Percentiles rank a stretch among this genome's conserved stretches.
Evolutionary conservation across 2,113 vertebrate species (phyloP).

Genomic region (Tyto alba): DNA sequence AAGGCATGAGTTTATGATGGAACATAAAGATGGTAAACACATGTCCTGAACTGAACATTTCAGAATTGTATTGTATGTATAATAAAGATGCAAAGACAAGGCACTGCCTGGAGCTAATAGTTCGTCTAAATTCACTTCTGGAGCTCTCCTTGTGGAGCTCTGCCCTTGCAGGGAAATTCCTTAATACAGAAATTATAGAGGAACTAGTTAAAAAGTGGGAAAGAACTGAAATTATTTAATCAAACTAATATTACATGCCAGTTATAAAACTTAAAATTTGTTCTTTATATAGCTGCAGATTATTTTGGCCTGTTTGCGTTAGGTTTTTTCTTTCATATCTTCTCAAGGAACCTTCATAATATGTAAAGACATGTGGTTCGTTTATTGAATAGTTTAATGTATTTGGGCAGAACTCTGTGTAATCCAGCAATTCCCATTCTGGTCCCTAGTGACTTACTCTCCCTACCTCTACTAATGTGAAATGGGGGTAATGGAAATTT

Average conservation of each 20-base stretch:
- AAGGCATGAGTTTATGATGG: background rate
- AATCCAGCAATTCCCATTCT: background rate
- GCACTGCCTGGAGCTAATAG: background rate
- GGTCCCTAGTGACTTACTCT: background rate
- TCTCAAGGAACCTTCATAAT: background rate
- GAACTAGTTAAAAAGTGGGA: background rate
- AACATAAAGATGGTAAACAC: conserved; percentile 18
- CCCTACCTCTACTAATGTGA: background rate
- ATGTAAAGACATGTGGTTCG: background rate
- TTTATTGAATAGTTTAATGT: background rate
- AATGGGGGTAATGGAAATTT: background rate
- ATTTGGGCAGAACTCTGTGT: background rate
- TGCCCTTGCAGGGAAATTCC: background rate
- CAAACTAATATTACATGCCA: background rate
- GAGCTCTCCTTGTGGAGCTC: background rate
- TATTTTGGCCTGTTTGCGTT: background rate
- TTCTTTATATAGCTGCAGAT: background rate
- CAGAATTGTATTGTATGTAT: background rate
- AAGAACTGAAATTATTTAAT: background rate
- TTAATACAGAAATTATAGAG: background rate
- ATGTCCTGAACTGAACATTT: background rate
- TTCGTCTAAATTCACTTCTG: background rate
- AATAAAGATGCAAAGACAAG: background rate
- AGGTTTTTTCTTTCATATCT: background rate
- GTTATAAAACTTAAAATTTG: background rate